A percentile compares a stretch with the other conserved stretches of the same genome.
Evolutionary conservation across 2,113 vertebrate species (phyloP).

Genomic region (Macheiramphus alcinus): DNA sequence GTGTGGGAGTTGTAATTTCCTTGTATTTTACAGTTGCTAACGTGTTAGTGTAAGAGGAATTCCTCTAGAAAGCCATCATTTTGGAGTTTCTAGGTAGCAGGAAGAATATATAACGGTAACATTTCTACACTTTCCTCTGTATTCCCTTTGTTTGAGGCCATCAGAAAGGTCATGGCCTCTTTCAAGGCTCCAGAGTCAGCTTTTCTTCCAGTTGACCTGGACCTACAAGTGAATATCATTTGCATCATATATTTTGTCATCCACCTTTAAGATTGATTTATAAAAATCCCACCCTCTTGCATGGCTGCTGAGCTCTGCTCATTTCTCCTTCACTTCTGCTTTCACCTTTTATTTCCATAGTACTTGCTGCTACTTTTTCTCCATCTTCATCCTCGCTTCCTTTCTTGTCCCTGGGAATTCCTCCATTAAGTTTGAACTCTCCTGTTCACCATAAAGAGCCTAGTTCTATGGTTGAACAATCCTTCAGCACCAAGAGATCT

Average conservation of each 20-base stretch:
- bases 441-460: slow-evolving; percentile 57
- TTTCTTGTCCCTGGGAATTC: slow-evolving; percentile 28
- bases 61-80: slow-evolving; percentile 65
- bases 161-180: neutral
- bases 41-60: slow-evolving; percentile 9
- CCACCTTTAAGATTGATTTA: slow-evolving; percentile 18
- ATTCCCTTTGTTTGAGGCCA: slow-evolving; percentile 17
- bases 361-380: slow-evolving; percentile 4
- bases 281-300: neutral
- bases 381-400: slow-evolving; percentile 18
- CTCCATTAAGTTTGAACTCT: slow-evolving; percentile 40
- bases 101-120: slow-evolving; percentile 14
- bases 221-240: slow-evolving; percentile 4
- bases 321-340: neutral
- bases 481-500: slow-evolving; percentile 20
- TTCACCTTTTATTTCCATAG: slow-evolving; percentile 40
- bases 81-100: slow-evolving; percentile 49
- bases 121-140: slow-evolving; percentile 2
- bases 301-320: neutral
- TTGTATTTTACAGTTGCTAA: neutral
- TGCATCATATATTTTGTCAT: slow-evolving; percentile 2
- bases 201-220: neutral
- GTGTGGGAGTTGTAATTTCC: neutral
- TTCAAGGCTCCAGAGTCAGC: slow-evolving; percentile 14
- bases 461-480: slow-evolving; percentile 58